phyloP scores from a whole-genome alignment of 2,113 vertebrate species.

The Pygoscelis antarcticus region DNA sequence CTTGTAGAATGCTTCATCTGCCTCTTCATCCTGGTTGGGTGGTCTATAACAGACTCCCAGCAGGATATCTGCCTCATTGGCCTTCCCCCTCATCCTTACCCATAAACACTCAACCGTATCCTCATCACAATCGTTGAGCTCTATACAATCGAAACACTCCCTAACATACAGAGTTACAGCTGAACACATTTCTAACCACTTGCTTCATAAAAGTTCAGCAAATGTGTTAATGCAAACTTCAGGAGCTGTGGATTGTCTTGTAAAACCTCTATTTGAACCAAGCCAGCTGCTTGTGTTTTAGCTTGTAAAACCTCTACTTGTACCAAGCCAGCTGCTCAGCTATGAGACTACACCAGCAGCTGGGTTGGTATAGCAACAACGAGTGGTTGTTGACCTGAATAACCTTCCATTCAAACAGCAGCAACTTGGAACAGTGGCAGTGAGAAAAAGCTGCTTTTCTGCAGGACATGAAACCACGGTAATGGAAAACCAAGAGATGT shows the following conservation, averaged over 20 bases:
- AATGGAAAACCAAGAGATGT: neutral
- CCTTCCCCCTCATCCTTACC: too few species aligned
- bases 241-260: neutral
- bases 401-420: neutral
- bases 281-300: neutral
- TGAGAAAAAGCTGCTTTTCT: neutral
- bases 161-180: neutral
- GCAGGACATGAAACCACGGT: neutral
- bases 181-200: neutral
- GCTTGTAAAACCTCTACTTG: neutral
- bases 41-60: too few species aligned
- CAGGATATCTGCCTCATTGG: too few species aligned
- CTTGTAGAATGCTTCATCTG: too few species aligned
- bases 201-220: neutral
- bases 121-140: too few species aligned
- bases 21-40: too few species aligned
- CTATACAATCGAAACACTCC: too few species aligned
- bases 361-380: neutral
- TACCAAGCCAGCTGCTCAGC: neutral
- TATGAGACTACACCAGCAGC: neutral
- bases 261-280: neutral
- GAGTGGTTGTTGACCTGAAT: neutral
- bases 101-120: too few species aligned
- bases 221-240: neutral
- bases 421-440: neutral